A percentile compares a stretch with the other conserved stretches of the same genome.
Evolutionary conservation across 1,140 invertebrate genomes (phyloP).

Genomic region (Ephestia elutella): DNA sequence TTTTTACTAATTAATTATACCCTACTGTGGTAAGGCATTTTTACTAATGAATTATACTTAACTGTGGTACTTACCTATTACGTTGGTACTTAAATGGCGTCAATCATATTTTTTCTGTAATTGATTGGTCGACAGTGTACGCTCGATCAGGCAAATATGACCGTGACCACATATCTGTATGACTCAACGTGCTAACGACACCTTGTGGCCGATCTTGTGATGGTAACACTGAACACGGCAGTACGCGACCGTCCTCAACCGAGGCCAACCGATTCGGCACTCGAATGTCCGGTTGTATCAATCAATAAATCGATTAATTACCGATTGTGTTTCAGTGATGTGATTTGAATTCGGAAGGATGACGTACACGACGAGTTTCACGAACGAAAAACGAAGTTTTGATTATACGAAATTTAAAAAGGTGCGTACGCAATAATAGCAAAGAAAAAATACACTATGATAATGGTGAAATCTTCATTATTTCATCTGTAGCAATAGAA

Average conservation of each 20-base stretch:
- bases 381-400: background rate
- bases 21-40: too few species aligned
- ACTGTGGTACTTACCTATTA: too few species aligned
- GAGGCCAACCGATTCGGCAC: background rate
- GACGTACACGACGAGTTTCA: background rate
- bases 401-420: background rate
- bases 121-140: background rate
- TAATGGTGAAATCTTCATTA: too few species aligned
- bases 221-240: background rate
- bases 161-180: slow-evolving; percentile 20
- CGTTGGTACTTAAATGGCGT: too few species aligned
- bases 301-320: background rate
- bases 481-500: too few species aligned
- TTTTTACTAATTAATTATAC: too few species aligned
- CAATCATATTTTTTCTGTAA: too few species aligned
- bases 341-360: background rate
- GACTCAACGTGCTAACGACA: slow-evolving; percentile 8
- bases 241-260: background rate
- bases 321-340: background rate
- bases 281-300: background rate
- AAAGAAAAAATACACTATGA: background rate
- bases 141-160: slow-evolving; percentile 11
- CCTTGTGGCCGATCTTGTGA: background rate
- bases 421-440: background rate
- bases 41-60: too few species aligned